Evolutionary conservation across 2,888 invertebrate genomes (phyloP).

Genomic region (Scrobipalpa costella): DNA sequence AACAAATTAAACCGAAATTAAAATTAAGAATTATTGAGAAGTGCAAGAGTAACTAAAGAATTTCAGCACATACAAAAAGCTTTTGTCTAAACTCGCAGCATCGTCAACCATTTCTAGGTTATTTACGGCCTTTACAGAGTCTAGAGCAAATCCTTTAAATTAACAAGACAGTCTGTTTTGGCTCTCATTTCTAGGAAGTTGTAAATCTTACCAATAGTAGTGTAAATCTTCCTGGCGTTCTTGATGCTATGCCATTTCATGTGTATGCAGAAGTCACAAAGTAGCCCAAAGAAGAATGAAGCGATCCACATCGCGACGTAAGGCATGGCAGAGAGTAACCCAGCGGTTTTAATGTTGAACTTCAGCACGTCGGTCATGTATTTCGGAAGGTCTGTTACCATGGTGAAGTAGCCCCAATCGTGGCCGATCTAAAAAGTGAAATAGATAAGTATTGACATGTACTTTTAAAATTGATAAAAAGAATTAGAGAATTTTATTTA

Average conservation of each 20-base stretch:
- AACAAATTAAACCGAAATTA: no score
- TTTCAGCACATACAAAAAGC: no score
- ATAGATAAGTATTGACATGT: not conserved
- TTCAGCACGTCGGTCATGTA: constrained; percentile 86
- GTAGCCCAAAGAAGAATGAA: constrained; percentile 83
- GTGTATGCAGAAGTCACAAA: constrained; percentile 86
- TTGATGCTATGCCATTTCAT: constrained; percentile 80
- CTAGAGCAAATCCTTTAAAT: no score
- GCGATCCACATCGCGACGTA: constrained; percentile 85
- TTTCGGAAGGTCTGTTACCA: constrained; percentile 86
- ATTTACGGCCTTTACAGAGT: no score
- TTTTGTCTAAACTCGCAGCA: no score
- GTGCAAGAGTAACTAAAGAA: no score
- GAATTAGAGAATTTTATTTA: no score
- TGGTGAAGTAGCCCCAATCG: constrained; percentile 87
- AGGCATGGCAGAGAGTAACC: constrained; percentile 83
- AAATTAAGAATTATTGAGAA: no score
- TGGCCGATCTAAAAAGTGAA: constrained; percentile 80
- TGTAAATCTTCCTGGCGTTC: constrained; percentile 84
- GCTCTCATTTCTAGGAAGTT: not conserved
- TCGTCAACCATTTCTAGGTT: no score
- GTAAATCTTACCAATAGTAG: constrained; percentile 81
- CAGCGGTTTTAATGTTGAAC: constrained; percentile 84
- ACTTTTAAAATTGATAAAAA: no score
- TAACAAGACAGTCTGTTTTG: no score